phyloP scores from a whole-genome alignment of 2,113 vertebrate species.

The Paracyprichromis sp. region DNA sequence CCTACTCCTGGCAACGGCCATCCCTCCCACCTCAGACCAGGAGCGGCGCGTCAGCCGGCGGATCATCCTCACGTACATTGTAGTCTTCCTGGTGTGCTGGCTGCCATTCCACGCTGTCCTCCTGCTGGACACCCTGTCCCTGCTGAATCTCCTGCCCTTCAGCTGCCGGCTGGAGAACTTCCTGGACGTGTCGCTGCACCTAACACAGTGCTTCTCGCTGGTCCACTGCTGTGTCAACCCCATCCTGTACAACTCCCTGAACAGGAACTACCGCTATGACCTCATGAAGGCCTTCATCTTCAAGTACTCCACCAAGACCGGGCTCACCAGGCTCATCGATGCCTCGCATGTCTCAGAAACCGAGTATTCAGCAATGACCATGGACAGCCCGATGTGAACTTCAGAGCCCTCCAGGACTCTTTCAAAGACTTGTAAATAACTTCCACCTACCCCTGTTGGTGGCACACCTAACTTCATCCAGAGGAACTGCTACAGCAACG shows the following conservation, averaged over 20 bases:
- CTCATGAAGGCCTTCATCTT: conserved; percentile 93
- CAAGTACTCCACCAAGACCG: conserved; percentile 87
- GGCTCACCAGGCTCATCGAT: conserved; percentile 82
- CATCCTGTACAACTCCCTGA: conserved; percentile 85
- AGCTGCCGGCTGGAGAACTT: conserved; percentile 82
- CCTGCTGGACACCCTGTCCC: conserved; percentile 78
- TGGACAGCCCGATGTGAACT: not conserved
- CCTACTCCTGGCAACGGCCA: conserved; percentile 73
- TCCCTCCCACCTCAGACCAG: conserved; percentile 71
- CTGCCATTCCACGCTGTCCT: conserved; percentile 81
- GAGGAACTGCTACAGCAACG: not conserved
- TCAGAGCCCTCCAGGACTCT: not conserved
- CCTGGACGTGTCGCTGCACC: conserved; percentile 76
- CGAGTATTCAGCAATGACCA: conserved; percentile 34
- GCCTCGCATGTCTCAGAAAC: conserved; percentile 78
- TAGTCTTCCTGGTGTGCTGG: conserved; percentile 89
- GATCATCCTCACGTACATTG: conserved; percentile 81
- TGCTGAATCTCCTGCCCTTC: conserved; percentile 77
- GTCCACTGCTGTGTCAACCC: conserved; percentile 89
- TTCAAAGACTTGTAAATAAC: not conserved
- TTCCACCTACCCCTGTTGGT: not conserved
- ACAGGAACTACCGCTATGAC: conserved; percentile 83
- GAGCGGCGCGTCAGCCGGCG: conserved; percentile 77
- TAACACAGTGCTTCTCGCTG: conserved; percentile 86
- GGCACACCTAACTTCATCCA: not conserved